These are phyloP conservation scores for Drosophila robusta DNA, from an alignment of 2,888 invertebrate genomes.

Conservation along the genomic window DNA sequence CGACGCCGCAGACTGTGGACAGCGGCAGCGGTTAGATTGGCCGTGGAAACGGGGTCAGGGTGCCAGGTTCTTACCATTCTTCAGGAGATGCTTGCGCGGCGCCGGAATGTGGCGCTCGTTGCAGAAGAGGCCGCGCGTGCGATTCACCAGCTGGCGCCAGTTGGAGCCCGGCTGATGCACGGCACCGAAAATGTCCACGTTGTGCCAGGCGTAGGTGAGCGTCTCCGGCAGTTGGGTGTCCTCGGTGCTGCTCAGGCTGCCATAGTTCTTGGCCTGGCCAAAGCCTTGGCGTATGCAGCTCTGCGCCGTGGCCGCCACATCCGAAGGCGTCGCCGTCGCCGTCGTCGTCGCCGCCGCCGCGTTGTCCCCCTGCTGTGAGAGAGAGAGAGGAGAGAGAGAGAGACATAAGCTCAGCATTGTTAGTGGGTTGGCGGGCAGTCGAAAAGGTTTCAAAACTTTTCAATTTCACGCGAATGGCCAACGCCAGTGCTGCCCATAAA, in stretches of 20 bases:
- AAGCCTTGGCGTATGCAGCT: slow-evolving; percentile 74
- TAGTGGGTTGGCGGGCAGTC: slow-evolving; percentile 3
- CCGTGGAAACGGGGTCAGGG: too few relatives aligned
- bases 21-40: too few relatives aligned
- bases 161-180: slow-evolving; percentile 86
- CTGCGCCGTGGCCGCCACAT: slow-evolving; percentile 64
- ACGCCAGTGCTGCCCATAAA: slow-evolving; percentile 52
- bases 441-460: slow-evolving; percentile 69
- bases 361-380: slow-evolving; percentile 37
- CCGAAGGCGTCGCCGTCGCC: not conserved
- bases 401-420: not conserved
- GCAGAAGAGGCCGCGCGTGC: slow-evolving; percentile 85
- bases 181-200: slow-evolving; percentile 90
- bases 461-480: slow-evolving; percentile 62
- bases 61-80: slow-evolving; percentile 88
- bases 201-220: slow-evolving; percentile 92
- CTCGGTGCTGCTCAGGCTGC: slow-evolving; percentile 63
- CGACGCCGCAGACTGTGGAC: slow-evolving; percentile 90
- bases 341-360: slow-evolving; percentile 2
- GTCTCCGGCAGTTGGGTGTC: slow-evolving; percentile 72
- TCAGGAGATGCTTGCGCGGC: slow-evolving; percentile 89
- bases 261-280: slow-evolving; percentile 80
- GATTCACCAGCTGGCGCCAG: slow-evolving; percentile 85
- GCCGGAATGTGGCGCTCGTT: slow-evolving; percentile 83
- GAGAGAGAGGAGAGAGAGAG: not conserved